phyloP scores from a whole-genome alignment of 2,888 invertebrate species.

The Agrotis exclamationis region DNA sequence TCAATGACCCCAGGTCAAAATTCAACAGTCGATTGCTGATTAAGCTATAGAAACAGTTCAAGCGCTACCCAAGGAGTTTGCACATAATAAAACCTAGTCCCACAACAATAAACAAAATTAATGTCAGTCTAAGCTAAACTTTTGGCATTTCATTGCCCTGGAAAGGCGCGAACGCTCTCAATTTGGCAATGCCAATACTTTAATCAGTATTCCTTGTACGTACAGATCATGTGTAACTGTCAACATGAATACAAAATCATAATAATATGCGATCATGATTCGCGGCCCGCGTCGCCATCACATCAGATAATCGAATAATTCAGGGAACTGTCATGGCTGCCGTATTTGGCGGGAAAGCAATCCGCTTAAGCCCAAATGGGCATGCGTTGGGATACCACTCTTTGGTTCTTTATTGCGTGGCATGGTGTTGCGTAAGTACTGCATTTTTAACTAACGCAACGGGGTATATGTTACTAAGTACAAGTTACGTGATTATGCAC shows the following conservation, averaged over 20 bases:
- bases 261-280: constrained; percentile 77
- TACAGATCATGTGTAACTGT: constrained; percentile 62
- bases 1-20: not conserved
- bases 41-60: not conserved
- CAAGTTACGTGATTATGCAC: constrained; percentile 30
- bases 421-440: constrained; percentile 73
- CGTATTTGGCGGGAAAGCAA: constrained; percentile 91
- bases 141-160: constrained; percentile 61
- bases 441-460: constrained; percentile 77
- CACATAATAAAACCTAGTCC: constrained; percentile 10
- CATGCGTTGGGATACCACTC: constrained; percentile 79
- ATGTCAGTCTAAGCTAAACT: constrained; percentile 50
- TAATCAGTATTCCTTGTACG: constrained; percentile 80
- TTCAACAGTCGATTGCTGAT: not conserved
- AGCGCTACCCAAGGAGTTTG: not conserved
- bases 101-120: constrained; percentile 62
- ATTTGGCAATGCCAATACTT: constrained; percentile 82
- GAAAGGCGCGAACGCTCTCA: constrained; percentile 71
- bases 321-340: constrained; percentile 88
- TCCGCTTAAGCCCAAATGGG: constrained; percentile 88
- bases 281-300: constrained; percentile 71
- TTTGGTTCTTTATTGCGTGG: constrained; percentile 87
- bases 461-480: constrained; percentile 48
- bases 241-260: constrained; percentile 69
- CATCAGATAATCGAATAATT: constrained; percentile 89